These are phyloP conservation scores for Pogoniulus pusillus DNA, from an alignment of 2,797 vertebrate species.

Conservation along the genomic window DNA sequence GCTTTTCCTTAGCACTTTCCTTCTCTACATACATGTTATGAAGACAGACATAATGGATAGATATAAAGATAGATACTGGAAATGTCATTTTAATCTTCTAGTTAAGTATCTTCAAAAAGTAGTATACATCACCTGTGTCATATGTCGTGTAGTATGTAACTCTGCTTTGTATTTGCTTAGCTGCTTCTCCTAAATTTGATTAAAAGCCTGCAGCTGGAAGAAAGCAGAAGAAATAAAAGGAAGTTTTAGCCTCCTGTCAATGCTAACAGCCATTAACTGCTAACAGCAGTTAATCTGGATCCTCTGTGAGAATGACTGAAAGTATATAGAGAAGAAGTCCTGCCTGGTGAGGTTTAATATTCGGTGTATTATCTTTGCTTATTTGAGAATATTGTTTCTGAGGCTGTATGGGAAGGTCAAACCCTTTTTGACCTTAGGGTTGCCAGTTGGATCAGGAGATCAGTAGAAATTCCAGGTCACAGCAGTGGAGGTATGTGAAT, in stretches of 20 bases:
- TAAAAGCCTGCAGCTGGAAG: neutral
- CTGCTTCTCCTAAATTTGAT: neutral
- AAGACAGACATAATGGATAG: neutral
- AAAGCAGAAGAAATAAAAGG: neutral
- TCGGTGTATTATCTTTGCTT: neutral
- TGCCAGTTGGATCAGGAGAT: neutral
- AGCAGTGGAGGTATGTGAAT: neutral
- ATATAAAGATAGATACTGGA: neutral
- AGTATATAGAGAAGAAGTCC: neutral
- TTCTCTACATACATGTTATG: neutral
- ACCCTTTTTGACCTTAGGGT: neutral
- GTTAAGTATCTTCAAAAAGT: neutral
- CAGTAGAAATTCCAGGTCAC: neutral
- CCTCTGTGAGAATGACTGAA: neutral
- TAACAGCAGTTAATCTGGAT: neutral
- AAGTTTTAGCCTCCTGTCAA: neutral
- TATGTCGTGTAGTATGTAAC: neutral
- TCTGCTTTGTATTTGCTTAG: neutral
- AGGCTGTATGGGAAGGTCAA: neutral
- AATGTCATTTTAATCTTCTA: neutral
- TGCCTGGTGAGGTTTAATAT: neutral
- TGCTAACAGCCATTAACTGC: neutral
- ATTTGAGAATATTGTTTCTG: neutral
- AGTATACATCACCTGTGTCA: accelerated
- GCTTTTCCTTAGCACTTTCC: neutral